Conservation (phyloP, 2,113 vertebrate species). For the Motacilla tschutschensis region DNA sequence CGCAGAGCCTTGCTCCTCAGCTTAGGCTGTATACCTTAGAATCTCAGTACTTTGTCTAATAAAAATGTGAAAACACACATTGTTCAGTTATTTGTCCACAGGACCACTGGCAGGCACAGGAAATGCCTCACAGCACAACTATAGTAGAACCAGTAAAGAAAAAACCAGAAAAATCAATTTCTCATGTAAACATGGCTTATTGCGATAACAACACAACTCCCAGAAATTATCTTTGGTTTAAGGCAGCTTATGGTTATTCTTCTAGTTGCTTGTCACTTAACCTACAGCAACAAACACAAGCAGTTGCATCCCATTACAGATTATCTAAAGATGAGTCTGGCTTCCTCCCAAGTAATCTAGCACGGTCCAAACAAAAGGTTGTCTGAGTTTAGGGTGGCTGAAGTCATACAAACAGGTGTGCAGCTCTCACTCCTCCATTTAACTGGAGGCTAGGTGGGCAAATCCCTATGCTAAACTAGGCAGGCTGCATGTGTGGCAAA, state of each 20-base stretch:
- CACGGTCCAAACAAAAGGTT: not conserved
- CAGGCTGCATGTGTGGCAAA: not conserved
- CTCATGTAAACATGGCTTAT: constrained; percentile 48
- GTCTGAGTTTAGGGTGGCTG: not conserved
- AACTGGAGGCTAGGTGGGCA: not conserved
- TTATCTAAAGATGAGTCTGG: not conserved
- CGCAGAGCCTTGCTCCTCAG: not conserved
- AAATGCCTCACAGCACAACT: constrained; percentile 23
- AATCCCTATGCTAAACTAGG: constrained; percentile 20
- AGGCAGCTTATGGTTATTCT: not conserved
- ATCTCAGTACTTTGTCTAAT: not conserved
- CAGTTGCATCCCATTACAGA: not conserved
- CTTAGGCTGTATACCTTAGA: not conserved
- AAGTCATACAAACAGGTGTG: not conserved
- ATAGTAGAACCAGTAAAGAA: not conserved
- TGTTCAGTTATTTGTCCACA: not conserved
- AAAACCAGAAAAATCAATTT: not conserved
- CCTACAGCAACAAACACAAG: not conserved
- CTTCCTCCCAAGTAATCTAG: not conserved
- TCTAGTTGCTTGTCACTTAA: not conserved
- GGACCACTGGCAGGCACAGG: constrained; percentile 1
- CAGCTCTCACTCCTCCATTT: not conserved
- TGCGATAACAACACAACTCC: not conserved
- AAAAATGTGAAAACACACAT: not conserved
- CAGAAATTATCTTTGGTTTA: not conserved